A percentile compares a stretch with the other conserved stretches of the same genome.
phyloP scores from a whole-genome alignment of 2,113 vertebrate genomes.

The Xenopus laevis region DNA sequence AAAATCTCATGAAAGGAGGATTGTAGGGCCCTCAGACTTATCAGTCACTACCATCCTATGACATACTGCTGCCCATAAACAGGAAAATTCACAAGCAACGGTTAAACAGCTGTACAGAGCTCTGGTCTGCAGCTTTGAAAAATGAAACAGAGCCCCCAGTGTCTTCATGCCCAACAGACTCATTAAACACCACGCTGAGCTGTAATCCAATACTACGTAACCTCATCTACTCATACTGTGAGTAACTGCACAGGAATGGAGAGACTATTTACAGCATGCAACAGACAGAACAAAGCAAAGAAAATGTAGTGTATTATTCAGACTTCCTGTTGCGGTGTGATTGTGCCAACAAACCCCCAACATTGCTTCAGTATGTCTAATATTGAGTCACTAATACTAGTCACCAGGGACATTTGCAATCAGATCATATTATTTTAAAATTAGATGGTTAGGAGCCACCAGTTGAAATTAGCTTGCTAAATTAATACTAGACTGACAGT shows the following conservation, averaged over 20 bases:
- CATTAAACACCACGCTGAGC: conserved; percentile 47
- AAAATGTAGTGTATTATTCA: too few species aligned
- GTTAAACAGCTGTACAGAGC: conserved; percentile 17
- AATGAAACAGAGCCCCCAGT: conserved; percentile 30
- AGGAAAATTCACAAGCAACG: neutral
- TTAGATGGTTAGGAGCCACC: too few species aligned
- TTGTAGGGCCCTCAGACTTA: neutral
- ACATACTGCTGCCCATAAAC: neutral
- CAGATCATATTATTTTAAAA: too few species aligned
- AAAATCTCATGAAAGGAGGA: neutral
- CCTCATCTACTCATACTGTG: conserved; percentile 55
- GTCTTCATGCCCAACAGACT: conserved; percentile 24
- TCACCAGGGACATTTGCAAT: too few species aligned
- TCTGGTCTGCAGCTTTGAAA: neutral
- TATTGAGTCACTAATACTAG: too few species aligned
- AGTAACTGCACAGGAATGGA: conserved; percentile 24
- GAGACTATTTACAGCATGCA: too few species aligned
- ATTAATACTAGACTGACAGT: too few species aligned
- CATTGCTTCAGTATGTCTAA: too few species aligned
- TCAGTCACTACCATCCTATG: neutral
- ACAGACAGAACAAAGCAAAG: too few species aligned
- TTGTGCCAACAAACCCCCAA: too few species aligned
- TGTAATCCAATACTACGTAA: conserved; percentile 61
- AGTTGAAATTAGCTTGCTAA: too few species aligned
- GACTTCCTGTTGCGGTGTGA: too few species aligned